phyloP scores from a whole-genome alignment of 2,797 vertebrate genomes.

The Tapirus indicus region DNA sequence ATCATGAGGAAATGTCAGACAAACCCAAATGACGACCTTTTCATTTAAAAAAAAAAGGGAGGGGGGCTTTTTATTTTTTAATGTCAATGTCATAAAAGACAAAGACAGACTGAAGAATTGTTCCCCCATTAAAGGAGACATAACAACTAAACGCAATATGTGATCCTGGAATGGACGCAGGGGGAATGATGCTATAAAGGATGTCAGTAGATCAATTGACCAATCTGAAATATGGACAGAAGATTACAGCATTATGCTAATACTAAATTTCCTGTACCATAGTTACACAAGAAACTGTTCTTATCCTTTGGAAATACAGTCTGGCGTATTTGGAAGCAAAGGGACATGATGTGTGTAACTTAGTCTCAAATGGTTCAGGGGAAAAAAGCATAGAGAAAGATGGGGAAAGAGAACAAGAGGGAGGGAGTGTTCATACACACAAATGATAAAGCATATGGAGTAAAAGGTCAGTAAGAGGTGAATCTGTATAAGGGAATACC shows the following conservation, averaged over 20 bases:
- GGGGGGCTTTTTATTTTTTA: background rate
- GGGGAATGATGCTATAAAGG: background rate
- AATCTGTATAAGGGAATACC: background rate
- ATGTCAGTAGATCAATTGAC: background rate
- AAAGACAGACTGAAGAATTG: too few species aligned
- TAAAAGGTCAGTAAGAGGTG: background rate
- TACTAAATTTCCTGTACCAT: background rate
- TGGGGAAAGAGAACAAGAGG: background rate
- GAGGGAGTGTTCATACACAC: background rate
- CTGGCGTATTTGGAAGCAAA: background rate
- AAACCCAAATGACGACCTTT: background rate
- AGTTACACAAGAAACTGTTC: background rate
- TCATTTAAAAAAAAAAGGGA: background rate
- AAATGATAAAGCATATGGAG: background rate
- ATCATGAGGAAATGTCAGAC: background rate
- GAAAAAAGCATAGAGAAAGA: background rate
- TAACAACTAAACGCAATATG: background rate
- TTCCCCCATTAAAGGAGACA: background rate
- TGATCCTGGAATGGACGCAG: background rate
- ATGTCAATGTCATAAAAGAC: too few species aligned
- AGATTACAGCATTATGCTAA: background rate
- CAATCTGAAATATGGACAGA: conserved; percentile 12
- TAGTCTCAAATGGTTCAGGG: background rate
- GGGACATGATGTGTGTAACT: background rate
- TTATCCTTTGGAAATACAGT: conserved; percentile 21